phyloP scores from a whole-genome alignment of 2,888 invertebrate genomes.

The Drosophila pseudotalamancana region DNA sequence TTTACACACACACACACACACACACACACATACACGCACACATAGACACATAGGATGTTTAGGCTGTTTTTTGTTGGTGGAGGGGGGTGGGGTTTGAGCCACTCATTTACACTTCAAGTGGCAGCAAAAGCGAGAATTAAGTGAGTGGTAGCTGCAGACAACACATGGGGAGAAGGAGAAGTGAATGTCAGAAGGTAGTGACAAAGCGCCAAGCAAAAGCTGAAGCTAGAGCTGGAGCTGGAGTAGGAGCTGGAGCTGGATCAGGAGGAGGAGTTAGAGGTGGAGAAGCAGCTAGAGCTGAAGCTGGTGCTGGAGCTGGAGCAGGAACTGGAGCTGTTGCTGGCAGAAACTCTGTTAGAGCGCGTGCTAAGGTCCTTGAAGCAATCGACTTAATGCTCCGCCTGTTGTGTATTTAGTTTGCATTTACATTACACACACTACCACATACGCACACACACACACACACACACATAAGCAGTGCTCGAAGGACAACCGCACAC shows the following conservation, averaged over 20 bases:
- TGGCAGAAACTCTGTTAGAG: constrained; percentile 30
- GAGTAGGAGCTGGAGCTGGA: constrained; percentile 5
- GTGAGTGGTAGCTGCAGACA: constrained; percentile 59
- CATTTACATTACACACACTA: constrained; percentile 63
- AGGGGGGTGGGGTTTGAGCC: constrained; percentile 36
- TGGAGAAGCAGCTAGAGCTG: constrained; percentile 12
- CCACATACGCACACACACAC: constrained; percentile 14
- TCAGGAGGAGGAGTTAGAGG: constrained; percentile 30
- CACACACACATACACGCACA: constrained; percentile 4
- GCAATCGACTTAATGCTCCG: constrained; percentile 78
- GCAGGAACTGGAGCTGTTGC: constrained; percentile 23
- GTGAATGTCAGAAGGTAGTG: constrained; percentile 35
- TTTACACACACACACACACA: constrained; percentile 26
- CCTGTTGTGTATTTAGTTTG: constrained; percentile 74
- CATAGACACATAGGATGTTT: too few relatives aligned
- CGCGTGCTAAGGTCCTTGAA: constrained; percentile 68
- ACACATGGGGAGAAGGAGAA: constrained; percentile 23
- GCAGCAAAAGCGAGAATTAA: constrained; percentile 69
- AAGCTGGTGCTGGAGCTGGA: constrained; percentile 5
- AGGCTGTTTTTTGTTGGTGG: not conserved
- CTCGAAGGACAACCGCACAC: constrained; percentile 46
- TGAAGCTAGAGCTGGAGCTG: not conserved
- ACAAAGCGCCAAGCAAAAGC: constrained; percentile 50
- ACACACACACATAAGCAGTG: constrained; percentile 14
- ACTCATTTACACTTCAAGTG: constrained; percentile 77